These are phyloP conservation scores for Papilio xuthus DNA, from an alignment of 1,140 invertebrate genomes.

Conservation along the genomic window DNA sequence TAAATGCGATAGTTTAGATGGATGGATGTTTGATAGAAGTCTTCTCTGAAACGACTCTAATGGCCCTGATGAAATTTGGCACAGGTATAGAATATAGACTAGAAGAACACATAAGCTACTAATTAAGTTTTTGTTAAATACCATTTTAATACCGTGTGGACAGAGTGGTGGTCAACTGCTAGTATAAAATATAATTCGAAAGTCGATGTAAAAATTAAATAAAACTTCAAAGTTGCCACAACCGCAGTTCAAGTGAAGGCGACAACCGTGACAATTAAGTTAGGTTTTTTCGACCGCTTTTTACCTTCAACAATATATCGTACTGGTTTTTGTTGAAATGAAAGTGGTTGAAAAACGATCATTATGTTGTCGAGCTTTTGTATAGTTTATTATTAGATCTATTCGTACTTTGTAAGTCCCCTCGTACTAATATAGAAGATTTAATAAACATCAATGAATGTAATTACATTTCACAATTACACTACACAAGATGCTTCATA, in stretches of 20 bases:
- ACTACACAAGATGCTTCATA: neutral
- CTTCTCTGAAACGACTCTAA: no score
- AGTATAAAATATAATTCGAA: neutral
- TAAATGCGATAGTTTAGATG: no score
- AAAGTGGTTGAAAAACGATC: conserved; percentile 65
- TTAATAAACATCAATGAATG: conserved; percentile 32
- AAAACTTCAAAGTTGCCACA: neutral
- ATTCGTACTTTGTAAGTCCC: neutral
- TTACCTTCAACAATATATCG: conserved; percentile 54
- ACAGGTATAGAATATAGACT: no score
- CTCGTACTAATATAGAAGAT: conserved; percentile 15
- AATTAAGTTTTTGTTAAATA: no score
- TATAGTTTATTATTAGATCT: conserved; percentile 33
- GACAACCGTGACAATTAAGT: conserved; percentile 70
- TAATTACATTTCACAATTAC: conserved; percentile 36
- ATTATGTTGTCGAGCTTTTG: conserved; percentile 59
- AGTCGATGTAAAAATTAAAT: neutral
- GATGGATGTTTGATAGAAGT: no score
- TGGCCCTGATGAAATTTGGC: no score
- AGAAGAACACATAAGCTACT: no score
- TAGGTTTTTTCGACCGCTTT: conserved; percentile 66
- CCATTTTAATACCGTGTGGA: no score
- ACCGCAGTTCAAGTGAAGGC: conserved; percentile 36
- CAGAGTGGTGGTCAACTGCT: no score
- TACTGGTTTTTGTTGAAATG: conserved; percentile 60